Base-by-base conservation (phyloP, 2,113 vertebrate species). In the Dendropsophus ebraccatus region DNA sequence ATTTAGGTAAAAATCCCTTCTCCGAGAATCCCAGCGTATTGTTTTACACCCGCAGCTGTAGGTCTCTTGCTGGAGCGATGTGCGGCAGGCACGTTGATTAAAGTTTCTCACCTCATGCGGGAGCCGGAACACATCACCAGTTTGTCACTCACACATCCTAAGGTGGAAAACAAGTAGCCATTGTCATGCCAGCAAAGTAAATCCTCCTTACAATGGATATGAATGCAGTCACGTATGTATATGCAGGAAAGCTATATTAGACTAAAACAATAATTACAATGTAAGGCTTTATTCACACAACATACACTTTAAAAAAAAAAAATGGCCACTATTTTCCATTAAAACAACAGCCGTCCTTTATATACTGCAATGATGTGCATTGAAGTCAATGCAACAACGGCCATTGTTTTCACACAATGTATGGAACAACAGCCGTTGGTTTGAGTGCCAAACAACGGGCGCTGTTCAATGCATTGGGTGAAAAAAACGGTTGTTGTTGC, bases 31-130 rank as follows among this genome's bases (percentile, higher is more conserved):
- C 45, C 73, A 52, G 16, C 37, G 9, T 76, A 49, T 65, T 76
- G 28, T 76, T 76, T 76, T 62, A 77, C 83, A 49, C 56, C 50
- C 83, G 16, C 83, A 84, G 83, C 56, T 77, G 83, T 84, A 76
- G 83, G 83, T 84, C 83, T 84, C 47, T 49, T 32, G 16, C 83
- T 84, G 17, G 9, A 47, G 73, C 37, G 30, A 62, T 84, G 72
- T 65, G 50, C 70, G 75, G 37, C 52, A 47, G 82, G 35, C 69
- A 60, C 9, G 17, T 30, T 84, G 73, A 84, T 84, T 84, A 84
- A 77, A 84, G 72, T 52, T 84, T 84, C 83, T 62, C 83, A 84
- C 83, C 83, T 84, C 83, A 76, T n/a, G 4, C 37, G 49, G 83
- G n/a, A 75, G 52, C 37, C 54, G 54, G 72, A 76, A 75, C 14